Conservation (phyloP, 2,113 vertebrate species). For the Tachysurus vachellii region DNA sequence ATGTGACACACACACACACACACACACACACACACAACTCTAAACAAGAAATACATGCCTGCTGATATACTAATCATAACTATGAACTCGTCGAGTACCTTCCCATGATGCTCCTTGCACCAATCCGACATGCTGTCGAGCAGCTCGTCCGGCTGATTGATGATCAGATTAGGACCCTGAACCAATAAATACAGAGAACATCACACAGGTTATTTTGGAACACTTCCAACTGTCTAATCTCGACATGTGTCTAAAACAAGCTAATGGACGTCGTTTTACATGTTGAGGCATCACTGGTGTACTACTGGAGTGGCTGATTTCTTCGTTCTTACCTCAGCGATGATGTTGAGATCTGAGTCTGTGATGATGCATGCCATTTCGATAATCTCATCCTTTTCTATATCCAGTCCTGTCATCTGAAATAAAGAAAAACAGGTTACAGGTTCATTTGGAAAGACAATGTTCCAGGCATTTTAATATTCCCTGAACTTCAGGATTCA, state of each 20-base stretch:
- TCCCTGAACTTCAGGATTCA: neutral
- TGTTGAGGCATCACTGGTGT: neutral
- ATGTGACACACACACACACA: constrained; percentile 33
- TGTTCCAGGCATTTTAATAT: neutral
- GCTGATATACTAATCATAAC: neutral
- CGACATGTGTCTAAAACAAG: neutral
- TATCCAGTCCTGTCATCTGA: constrained; percentile 94
- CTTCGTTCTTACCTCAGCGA: constrained; percentile 80
- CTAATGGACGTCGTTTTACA: no score
- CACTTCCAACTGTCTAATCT: neutral
- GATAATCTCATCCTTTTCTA: constrained; percentile 93
- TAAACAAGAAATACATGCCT: neutral
- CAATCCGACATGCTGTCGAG: constrained; percentile 95
- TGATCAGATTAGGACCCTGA: constrained; percentile 94
- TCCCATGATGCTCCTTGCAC: constrained; percentile 95
- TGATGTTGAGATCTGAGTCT: constrained; percentile 85
- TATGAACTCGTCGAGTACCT: constrained; percentile 70
- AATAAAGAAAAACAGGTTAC: neutral
- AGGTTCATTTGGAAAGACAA: no score
- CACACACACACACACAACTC: constrained; percentile 21
- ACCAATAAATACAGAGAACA: neutral
- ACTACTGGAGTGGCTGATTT: neutral
- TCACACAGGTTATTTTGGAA: neutral
- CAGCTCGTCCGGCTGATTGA: constrained; percentile 88
- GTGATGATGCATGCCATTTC: constrained; percentile 98